phyloP scores from a whole-genome alignment of 2,888 invertebrate species.

The Lochmaea crataegi region DNA sequence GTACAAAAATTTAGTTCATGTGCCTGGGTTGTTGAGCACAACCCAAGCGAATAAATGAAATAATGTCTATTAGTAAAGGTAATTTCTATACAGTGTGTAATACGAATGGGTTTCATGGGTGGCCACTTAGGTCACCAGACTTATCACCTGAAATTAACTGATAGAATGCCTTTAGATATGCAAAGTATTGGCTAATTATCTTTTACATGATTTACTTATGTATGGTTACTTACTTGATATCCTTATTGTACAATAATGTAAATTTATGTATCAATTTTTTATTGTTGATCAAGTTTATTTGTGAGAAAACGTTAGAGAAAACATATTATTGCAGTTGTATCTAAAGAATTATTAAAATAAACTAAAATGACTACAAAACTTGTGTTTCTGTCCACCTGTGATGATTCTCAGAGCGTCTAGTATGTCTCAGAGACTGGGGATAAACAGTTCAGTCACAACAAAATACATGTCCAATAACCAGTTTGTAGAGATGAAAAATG shows the following conservation, averaged over 20 bases:
- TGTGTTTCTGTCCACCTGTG: not conserved
- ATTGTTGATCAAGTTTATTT: constrained; percentile 59
- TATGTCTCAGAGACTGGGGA: too few relatives aligned
- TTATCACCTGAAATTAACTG: not conserved
- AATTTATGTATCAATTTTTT: constrained; percentile 63
- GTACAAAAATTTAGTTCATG: too few relatives aligned
- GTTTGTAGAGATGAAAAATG: too few relatives aligned
- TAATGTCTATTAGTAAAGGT: too few relatives aligned
- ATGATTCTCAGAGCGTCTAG: not conserved
- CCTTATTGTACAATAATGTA: constrained; percentile 56
- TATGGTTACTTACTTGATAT: not conserved
- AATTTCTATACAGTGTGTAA: too few relatives aligned
- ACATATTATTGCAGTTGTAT: constrained; percentile 60
- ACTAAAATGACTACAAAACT: constrained; percentile 1
- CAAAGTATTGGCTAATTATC: not conserved
- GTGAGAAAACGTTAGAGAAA: constrained; percentile 65
- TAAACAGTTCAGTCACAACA: too few relatives aligned
- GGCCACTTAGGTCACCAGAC: too few relatives aligned
- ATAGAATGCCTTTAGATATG: not conserved
- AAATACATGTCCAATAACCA: too few relatives aligned
- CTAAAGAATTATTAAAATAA: constrained; percentile 60
- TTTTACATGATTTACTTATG: not conserved
- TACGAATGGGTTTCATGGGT: too few relatives aligned
- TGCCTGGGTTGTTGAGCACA: too few relatives aligned
- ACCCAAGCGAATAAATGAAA: too few relatives aligned